Evolutionary conservation across 2,113 vertebrate species (phyloP).

Genomic region (Ptilorrhoa leucosticta): DNA sequence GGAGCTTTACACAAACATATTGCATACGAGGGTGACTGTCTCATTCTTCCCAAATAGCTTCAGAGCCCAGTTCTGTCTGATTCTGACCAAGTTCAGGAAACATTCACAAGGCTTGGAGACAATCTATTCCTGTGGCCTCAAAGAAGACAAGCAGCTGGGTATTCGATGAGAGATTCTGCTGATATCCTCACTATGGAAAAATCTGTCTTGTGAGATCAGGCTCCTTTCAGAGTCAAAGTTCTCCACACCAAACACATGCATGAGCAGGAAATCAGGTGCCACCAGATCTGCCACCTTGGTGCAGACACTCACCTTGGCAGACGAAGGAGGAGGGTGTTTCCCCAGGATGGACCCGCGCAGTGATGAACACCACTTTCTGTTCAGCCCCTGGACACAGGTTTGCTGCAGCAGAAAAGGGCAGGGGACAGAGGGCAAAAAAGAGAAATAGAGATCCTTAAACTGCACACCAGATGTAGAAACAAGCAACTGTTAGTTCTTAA

Average conservation of each 20-base stretch:
- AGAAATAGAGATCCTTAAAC: conserved; percentile 18
- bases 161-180: neutral
- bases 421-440: neutral
- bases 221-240: neutral
- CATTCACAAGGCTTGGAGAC: neutral
- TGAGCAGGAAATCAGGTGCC: neutral
- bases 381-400: conserved; percentile 80
- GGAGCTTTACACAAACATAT: neutral
- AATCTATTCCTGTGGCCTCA: neutral
- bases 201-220: fast-evolving
- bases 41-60: neutral
- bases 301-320: conserved; percentile 89
- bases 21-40: fast-evolving
- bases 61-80: neutral
- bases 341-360: conserved; percentile 92
- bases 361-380: conserved; percentile 93
- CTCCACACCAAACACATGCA: fast-evolving
- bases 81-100: neutral
- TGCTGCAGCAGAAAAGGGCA: conserved; percentile 64
- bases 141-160: neutral
- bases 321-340: conserved; percentile 96
- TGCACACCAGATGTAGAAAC: neutral
- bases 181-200: neutral
- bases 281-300: neutral
- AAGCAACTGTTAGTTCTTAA: neutral